Evolutionary conservation across 2,888 invertebrate genomes (phyloP), one percentile per base, ranked within the genome.

Genomic region (Patella depressa): DNA sequence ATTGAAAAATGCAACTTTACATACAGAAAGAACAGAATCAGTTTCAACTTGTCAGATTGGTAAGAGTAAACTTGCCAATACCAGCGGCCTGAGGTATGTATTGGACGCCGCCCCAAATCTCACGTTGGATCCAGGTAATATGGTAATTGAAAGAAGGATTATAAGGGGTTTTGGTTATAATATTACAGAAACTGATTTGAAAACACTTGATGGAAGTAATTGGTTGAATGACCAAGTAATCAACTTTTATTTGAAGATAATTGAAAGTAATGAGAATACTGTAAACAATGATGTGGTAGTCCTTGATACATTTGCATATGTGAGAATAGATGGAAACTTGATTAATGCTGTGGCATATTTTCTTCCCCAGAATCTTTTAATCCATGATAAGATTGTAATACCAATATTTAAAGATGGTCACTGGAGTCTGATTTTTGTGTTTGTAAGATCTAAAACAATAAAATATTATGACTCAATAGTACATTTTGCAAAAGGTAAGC

Each of bases 211-310:
- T 59, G 59, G 59, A 59, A 59, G n/a, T 59, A 19, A 59, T 34
- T 59, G 59, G 59, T 17, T 59, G 59, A 59, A 59, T 59, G 59
- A 59, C 19, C 59, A 59, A 19, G 19, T 59, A 59, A 59, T 59
- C 9, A 59, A 59, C 19, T 59, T 59, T 59, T 59, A 59, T 59
- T 59, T 59, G 19, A 59, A 59, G 59, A 17, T 59, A 9, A 59
- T 59, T n/a, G 59, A 59, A 59, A 59, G 59, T 19, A 59, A 59
- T 15, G 59, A 59, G 19, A 34, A 34, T 34, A 34, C 34, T 34
- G 59, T 9, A 59, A 19, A 59, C 19, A 19, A 59, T 59, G 59
- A 59, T 59, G 2, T 59, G 59, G 19, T 19, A 11, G 59, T 59
- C 19, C 19, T 59, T 19, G 59, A 59, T 15, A 59, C 59, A 59